A percentile compares a stretch with the other conserved stretches of the same genome.
Evolutionary conservation across 2,888 invertebrate genomes (phyloP).

Genomic region (Chymomyza amoena): DNA sequence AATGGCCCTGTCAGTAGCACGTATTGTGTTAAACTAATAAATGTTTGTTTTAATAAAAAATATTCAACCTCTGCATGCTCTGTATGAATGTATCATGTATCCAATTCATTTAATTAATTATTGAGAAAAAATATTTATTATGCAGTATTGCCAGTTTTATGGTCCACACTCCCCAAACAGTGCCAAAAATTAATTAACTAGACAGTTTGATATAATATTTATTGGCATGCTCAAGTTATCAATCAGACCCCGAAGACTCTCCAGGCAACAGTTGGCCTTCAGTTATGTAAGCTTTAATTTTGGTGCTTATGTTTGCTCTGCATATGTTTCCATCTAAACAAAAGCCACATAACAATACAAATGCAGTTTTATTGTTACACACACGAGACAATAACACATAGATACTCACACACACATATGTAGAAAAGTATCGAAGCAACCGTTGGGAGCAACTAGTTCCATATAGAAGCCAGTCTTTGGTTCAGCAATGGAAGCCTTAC

Average conservation of each 20-base stretch:
- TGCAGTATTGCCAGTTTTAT: neutral
- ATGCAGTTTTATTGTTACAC: neutral
- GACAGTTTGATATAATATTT: neutral
- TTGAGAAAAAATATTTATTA: neutral
- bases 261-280: conserved; percentile 9
- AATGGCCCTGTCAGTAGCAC: too few relatives aligned
- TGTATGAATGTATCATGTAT: too few relatives aligned
- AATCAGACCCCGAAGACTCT: neutral
- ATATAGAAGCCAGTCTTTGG: neutral
- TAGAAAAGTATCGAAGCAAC: neutral
- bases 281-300: conserved; percentile 42
- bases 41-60: too few relatives aligned
- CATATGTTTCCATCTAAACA: neutral
- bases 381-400: neutral
- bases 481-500: neutral
- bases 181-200: neutral
- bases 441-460: neutral
- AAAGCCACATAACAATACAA: neutral
- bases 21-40: too few relatives aligned
- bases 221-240: neutral
- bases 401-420: neutral
- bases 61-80: too few relatives aligned
- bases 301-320: neutral
- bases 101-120: too few relatives aligned
- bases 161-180: neutral